Evolutionary conservation across 1,140 invertebrate species (phyloP).

Genomic region (Brachionus koreanus): DNA sequence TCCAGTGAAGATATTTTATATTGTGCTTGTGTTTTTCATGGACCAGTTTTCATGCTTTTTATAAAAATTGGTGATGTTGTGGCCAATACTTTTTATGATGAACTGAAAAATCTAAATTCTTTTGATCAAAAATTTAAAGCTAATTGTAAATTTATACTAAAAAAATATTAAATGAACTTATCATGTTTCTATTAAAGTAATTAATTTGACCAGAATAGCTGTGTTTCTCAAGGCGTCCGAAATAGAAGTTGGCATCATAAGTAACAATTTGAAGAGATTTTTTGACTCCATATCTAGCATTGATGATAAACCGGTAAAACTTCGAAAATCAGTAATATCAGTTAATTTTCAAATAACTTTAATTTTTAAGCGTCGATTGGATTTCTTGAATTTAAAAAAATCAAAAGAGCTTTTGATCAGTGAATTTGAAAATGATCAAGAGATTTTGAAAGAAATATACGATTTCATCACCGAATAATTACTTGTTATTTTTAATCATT

Average conservation of each 20-base stretch:
- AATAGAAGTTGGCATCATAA: neutral
- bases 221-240: slow-evolving; percentile 20
- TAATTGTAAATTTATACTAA: neutral
- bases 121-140: slow-evolving; percentile 35
- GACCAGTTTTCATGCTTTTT: slow-evolving; percentile 12
- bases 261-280: slow-evolving; percentile 32
- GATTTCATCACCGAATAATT: neutral
- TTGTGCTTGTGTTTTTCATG: slow-evolving; percentile 36
- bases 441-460: slow-evolving; percentile 23
- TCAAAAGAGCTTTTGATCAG: slow-evolving; percentile 12
- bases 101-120: neutral
- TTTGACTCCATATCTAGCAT: neutral
- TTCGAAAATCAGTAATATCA: neutral
- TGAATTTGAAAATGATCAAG: slow-evolving; percentile 36
- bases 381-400: slow-evolving; percentile 33
- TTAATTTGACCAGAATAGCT: slow-evolving; percentile 5
- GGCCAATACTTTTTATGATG: slow-evolving; percentile 17
- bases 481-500: neutral
- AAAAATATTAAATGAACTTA: neutral
- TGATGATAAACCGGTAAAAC: neutral
- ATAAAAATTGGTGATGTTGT: slow-evolving; percentile 22
- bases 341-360: neutral
- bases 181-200: neutral
- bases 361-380: slow-evolving; percentile 2
- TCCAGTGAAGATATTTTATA: slow-evolving; percentile 26